Base-by-base conservation (phyloP, 2,888 invertebrate genomes). In the Chydorus sphaericus region DNA sequence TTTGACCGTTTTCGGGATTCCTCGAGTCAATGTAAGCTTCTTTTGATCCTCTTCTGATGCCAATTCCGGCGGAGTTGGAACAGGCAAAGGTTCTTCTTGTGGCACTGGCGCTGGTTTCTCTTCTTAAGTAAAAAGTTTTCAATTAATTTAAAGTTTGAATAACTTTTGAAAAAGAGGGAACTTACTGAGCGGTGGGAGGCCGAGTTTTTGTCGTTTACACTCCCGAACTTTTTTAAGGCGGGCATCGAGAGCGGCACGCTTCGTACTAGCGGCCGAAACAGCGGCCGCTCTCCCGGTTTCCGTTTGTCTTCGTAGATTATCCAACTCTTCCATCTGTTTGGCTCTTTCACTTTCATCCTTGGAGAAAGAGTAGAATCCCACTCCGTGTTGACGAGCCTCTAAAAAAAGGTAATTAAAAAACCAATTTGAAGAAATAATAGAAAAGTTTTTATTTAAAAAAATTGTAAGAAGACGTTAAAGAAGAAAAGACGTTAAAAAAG, bases 371-470 rank as follows among this genome's bases (percentile, higher is more conserved):
- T 83, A 94, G 71, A 89, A 96, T 5, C 88, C 89, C 18, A 90
- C 90, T 65, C 94, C 96, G 67, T 94, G 93, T 11, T 82, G 78
- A 59, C 94, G 77, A 0, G 92, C 88, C 80, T 96, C 94, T 82
- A 69, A 23, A 69, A 67, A 61, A 59, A 30, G 2, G 20, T 3
- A 50, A 50, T n/a, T n/a, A n/a, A n/a, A 26, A 18, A n/a, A 11
- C 8, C n/a, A 50, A 30, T 28, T 50, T 29, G 14, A 29, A 1
- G 14, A 1, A n/a, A n/a, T n/a, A 52, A 52, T 31, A 1, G 48
- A 44, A 50, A 20, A 37, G 20, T 14, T 18, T 7, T 5, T 11
- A 33, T 33, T 33, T 11, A 39, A 6, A 6, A 39, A 10, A 39
- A n/a, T 10, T 10, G 7, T 29, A 3, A 50, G 14, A n/a, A 5